A percentile compares a stretch with the other conserved stretches of the same genome.
phyloP scores from a whole-genome alignment of 2,113 vertebrate genomes.

The Aix galericulata region DNA sequence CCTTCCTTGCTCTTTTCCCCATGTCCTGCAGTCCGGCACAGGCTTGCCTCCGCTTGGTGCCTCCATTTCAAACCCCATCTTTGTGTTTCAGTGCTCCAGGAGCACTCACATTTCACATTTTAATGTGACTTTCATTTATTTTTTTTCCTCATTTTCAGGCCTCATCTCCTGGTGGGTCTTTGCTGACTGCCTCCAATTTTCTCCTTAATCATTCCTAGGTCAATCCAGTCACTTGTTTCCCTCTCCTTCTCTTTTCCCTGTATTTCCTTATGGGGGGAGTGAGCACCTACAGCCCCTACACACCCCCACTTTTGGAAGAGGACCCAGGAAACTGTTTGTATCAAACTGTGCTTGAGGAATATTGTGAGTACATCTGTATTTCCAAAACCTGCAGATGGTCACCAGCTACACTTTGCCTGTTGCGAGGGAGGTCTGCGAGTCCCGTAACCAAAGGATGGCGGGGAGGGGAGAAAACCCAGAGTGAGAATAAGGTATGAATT shows the following conservation, averaged over 20 bases:
- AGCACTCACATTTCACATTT: rapidly evolving
- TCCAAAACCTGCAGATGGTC: background rate
- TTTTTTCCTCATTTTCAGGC: background rate
- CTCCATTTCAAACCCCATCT: background rate
- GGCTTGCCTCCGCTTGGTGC: background rate
- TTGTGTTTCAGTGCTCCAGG: background rate
- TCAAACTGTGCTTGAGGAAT: background rate
- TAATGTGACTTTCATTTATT: background rate
- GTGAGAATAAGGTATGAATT: background rate
- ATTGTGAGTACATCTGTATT: background rate
- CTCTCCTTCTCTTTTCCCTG: background rate
- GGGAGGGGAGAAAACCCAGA: background rate
- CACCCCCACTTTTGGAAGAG: background rate
- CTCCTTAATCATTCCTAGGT: background rate
- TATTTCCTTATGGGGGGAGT: rapidly evolving
- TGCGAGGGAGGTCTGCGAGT: background rate
- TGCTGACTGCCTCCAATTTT: background rate
- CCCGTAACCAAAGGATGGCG: background rate
- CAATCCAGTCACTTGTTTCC: background rate
- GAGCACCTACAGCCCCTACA: background rate
- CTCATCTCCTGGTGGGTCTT: background rate
- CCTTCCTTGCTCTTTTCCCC: background rate
- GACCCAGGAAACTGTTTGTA: background rate
- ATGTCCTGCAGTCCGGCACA: rapidly evolving
- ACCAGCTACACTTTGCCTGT: background rate